phyloP scores from a whole-genome alignment of 37 sponge, comb jelly and placozoan genomes.

The Cladorhizidae sp. region DNA sequence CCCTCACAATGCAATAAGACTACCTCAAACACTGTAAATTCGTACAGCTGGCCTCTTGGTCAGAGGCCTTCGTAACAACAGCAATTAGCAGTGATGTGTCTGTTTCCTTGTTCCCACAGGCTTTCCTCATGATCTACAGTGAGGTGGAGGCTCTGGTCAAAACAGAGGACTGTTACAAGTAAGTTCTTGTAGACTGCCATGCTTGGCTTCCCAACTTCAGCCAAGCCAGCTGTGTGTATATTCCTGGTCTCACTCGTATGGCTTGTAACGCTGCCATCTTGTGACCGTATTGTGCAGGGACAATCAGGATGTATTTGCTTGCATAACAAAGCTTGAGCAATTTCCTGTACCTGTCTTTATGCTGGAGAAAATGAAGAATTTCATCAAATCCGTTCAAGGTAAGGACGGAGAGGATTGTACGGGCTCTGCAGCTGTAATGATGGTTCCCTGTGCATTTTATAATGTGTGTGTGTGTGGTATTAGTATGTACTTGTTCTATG shows the following conservation, averaged over 20 bases:
- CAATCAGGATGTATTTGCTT: slow-evolving; percentile 34
- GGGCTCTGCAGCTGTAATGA: no score
- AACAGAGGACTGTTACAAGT: slow-evolving; percentile 71
- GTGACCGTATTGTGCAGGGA: slow-evolving; percentile 27
- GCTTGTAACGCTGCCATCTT: not conserved
- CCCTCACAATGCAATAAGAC: no score
- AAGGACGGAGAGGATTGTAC: not conserved
- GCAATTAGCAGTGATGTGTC: no score
- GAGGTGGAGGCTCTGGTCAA: slow-evolving; percentile 60
- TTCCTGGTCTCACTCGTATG: no score
- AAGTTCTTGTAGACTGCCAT: not conserved
- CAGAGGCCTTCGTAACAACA: no score
- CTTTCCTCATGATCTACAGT: slow-evolving; percentile 73
- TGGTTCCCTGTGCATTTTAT: no score
- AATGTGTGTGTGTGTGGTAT: no score
- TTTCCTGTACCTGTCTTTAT: slow-evolving; percentile 80
- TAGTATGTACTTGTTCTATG: no score
- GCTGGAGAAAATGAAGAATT: slow-evolving; percentile 70
- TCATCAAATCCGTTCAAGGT: slow-evolving; percentile 73
- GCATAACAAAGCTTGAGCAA: slow-evolving; percentile 51
- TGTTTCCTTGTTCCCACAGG: slow-evolving; percentile 29
- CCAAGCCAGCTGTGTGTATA: not conserved
- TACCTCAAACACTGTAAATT: no score
- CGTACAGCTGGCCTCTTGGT: no score
- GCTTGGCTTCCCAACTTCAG: not conserved